Evolutionary conservation across 2,797 vertebrate genomes (phyloP).

Genomic region (Buphagus erythrorhynchus): DNA sequence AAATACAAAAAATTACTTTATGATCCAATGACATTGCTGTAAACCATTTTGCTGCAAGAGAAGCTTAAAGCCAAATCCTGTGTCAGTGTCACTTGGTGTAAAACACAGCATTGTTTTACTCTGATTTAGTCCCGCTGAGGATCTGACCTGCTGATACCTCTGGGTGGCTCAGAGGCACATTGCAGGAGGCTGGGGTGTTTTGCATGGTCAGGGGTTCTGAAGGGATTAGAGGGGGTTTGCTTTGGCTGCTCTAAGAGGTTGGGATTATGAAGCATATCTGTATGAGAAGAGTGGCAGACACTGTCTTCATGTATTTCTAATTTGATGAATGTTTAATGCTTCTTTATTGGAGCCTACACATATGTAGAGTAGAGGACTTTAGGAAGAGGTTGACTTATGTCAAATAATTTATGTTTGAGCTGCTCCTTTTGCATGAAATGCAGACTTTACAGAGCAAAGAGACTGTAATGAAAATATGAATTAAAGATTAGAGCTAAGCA

Average conservation of each 20-base stretch:
- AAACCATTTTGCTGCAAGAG: neutral
- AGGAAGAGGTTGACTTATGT: conserved; percentile 30
- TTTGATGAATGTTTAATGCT: conserved; percentile 62
- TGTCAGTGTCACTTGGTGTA: neutral
- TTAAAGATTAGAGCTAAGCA: conserved; percentile 55
- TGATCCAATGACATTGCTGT: neutral
- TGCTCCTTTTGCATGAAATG: conserved; percentile 35
- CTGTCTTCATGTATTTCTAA: conserved; percentile 49
- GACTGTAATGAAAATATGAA: conserved; percentile 56
- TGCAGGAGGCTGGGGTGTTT: neutral
- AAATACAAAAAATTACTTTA: neutral
- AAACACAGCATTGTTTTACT: neutral
- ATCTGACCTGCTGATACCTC: neutral
- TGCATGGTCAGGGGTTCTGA: neutral
- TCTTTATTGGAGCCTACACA: conserved; percentile 54
- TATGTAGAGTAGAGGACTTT: conserved; percentile 6
- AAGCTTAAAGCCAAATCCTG: neutral
- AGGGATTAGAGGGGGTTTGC: neutral
- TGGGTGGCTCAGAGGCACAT: neutral
- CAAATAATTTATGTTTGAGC: conserved; percentile 48
- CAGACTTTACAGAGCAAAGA: conserved; percentile 38
- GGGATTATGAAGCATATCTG: conserved; percentile 5
- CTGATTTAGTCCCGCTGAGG: neutral
- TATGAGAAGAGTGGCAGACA: neutral
- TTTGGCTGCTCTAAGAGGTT: neutral